Base-by-base conservation (phyloP, 2,797 vertebrate species). In the Nyctalus aviator region DNA sequence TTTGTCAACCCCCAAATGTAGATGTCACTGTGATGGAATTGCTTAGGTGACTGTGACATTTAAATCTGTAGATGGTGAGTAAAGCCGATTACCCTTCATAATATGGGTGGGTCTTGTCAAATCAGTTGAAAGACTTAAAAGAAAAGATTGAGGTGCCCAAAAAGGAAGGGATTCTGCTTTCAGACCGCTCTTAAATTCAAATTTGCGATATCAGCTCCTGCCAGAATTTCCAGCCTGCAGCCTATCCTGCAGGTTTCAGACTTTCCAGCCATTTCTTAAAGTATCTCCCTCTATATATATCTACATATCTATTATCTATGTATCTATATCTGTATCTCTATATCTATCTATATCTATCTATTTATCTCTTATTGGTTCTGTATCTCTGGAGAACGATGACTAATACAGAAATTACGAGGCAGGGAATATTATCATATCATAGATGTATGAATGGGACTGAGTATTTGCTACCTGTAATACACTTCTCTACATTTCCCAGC, bases 211-310 rank as follows among this genome's bases (percentile, higher is more conserved):
- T 25, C 9, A 77, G 2, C 32, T 88, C 57, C 44, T 69, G 20
- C 75, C 62, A 44, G 48, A 90, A 92, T 48, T 89, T 48, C 25
- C 13, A 91, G 27, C 30, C 41, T 88, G 62, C 73, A n/a, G 23
- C 10, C 21, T 66, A 32, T 12, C n/a, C 68, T 48, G 23, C 11
- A 85, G 30, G 32, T 64, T 46, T 64, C 66, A 75, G 73, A 68
- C 14, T 57, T 48, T 2, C 12, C 35, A 44, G 13, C 10, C 32
- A 21, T 62, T 79, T 27, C 21, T 90, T 87, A 53, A 87, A 81
- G 21, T 48, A 46, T 44, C 66, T 69, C 7, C 73, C 5, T 20
- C 5, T 37, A 20, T 44, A 0, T 48, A 10, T 59, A 1, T 62
- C 57, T 30, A 1, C 21, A 4, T 73, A 18, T 37, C 27, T 37